Conservation (phyloP, 2,888 invertebrate genomes). For the Chorisops tibialis region DNA sequence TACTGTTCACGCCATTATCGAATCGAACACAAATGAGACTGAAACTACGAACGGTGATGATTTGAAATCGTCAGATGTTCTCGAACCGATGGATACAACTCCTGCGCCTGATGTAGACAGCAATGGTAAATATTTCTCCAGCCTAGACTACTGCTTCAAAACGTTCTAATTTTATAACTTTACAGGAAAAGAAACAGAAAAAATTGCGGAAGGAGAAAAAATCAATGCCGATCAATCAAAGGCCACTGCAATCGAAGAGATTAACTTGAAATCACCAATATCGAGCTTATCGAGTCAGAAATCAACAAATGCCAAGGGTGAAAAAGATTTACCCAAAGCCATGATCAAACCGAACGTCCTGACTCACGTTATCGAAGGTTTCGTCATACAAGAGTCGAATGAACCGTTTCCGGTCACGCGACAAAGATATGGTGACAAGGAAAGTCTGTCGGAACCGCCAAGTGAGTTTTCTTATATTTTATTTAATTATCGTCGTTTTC, state of each 20-base stretch:
- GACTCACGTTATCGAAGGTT: conserved; percentile 95
- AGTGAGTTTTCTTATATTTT: conserved; percentile 56
- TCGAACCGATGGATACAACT: conserved; percentile 41
- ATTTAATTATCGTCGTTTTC: background rate
- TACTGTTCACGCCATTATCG: background rate
- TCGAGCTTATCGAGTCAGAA: background rate
- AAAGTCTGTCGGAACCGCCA: conserved; percentile 69
- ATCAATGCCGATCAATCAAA: background rate
- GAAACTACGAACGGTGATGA: conserved; percentile 37
- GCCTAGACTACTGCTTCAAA: no score
- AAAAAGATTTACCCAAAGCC: conserved; percentile 69
- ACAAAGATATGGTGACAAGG: conserved; percentile 59
- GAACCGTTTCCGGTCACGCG: conserved; percentile 83
- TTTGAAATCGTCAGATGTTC: conserved; percentile 39
- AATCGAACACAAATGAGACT: conserved; percentile 14
- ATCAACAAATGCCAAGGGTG: conserved; percentile 41
- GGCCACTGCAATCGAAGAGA: conserved; percentile 25
- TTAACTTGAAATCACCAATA: conserved; percentile 5
- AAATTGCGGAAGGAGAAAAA: conserved; percentile 20
- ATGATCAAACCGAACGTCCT: conserved; percentile 94
- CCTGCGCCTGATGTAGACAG: conserved; percentile 17
- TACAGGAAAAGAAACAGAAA: no score
- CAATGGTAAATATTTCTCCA: conserved; percentile 29
- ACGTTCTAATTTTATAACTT: no score
- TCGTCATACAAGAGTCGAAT: conserved; percentile 91